Percentiles rank a stretch among this genome's conserved stretches.
Evolutionary conservation across 1,140 invertebrate species (phyloP).

Genomic region (Batillaria attramentaria): DNA sequence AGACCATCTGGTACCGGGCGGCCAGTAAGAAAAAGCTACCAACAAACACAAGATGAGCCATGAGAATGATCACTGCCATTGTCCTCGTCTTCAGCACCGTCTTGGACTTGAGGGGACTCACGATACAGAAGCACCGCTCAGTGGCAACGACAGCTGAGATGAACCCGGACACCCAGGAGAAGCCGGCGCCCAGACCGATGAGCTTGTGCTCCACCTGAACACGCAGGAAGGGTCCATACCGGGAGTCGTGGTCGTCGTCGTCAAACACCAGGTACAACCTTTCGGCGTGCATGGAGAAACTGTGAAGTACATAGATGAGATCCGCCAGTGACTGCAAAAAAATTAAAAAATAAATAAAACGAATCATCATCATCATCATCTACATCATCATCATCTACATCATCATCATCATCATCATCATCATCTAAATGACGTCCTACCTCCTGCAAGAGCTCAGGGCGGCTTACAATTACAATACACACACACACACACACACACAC

Average conservation of each 20-base stretch:
- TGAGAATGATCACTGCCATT: background rate
- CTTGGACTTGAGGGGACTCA: background rate
- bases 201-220: background rate
- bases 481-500: too few species aligned
- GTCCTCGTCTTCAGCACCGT: background rate
- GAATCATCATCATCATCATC: too few species aligned
- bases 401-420: too few species aligned
- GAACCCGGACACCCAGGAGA: conserved; percentile 3
- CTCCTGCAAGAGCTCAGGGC: too few species aligned
- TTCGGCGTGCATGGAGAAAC: background rate
- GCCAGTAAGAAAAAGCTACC: background rate
- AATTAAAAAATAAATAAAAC: too few species aligned
- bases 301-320: background rate
- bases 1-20: background rate
- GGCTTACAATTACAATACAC: too few species aligned
- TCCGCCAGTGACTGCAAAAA: background rate
- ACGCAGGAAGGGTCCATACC: background rate
- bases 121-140: background rate
- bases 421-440: too few species aligned
- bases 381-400: too few species aligned
- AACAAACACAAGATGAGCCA: too few species aligned
- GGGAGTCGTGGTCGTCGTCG: background rate
- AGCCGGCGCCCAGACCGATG: background rate
- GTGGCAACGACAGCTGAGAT: background rate
- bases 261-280: background rate